Base-by-base conservation (phyloP, 2,888 invertebrate genomes). In the Melanostoma mellinum region DNA sequence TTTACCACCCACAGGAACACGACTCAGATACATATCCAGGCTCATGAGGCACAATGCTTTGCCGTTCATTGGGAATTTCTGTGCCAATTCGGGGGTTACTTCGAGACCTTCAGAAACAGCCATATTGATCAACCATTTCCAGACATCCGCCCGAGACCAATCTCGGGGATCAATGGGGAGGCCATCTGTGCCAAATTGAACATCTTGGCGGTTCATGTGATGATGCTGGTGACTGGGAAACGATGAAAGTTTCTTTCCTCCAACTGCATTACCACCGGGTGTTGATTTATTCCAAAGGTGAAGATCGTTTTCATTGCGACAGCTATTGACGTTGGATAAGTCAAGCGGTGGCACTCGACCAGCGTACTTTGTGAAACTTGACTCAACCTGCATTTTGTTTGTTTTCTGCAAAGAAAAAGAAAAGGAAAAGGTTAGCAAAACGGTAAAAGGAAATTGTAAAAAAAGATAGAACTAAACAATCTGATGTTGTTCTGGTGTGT, bases 1-100 rank as follows among this genome's bases (percentile, higher is more conserved):
- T 88, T 94, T 94, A 6, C 95, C 95, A 0, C 93, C 94, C 1
- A 93, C 90, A 0, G 95, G 95, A 42, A 95, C 95, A 52, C 96
- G 91, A 82, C 93, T 92, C 1, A 94, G 92, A 91, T 95, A 96
- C 96, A 96, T 96, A 65, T 94, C 94, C 8, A 93, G 92, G n/a
- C 93, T 93, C 96, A 96, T 96, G 68, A 96, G 92, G 86, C 96
- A 96, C 4, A 96, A 91, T 0, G 95, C 96, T 90, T 96, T 96
- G 60, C 96, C 96, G 90, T 96, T 96, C 95, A 96, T 96, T 0
- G 94, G 93, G 90, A 96, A 96, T 85, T 95, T 92, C 68, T 91
- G 90, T 8, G 90, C 89, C 81, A 91, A 80, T 71, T 91, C 90
- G 53, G 90, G 89, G 69, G 90, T 90, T 52, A 90, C 89, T 67